A percentile compares a stretch with the other conserved stretches of the same genome.
phyloP scores from a whole-genome alignment of 2,113 vertebrate genomes.

The Anser cygnoides region DNA sequence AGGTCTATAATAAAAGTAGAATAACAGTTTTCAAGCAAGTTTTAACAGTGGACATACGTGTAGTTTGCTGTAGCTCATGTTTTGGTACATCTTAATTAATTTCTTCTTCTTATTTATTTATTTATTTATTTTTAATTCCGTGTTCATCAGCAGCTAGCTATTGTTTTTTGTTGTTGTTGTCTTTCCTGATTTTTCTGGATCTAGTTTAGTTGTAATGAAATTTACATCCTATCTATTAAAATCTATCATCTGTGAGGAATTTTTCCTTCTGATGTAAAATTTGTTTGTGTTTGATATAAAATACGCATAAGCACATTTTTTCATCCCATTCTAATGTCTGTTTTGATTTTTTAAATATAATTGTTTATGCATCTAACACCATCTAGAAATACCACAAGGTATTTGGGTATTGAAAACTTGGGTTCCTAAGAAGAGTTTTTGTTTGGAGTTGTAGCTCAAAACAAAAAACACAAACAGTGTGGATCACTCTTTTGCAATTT shows the following conservation, averaged over 20 bases:
- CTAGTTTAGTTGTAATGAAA: slow-evolving; percentile 40
- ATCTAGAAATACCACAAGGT: background rate
- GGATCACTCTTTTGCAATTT: background rate
- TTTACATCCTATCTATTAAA: background rate
- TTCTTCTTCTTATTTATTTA: background rate
- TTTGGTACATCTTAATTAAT: background rate
- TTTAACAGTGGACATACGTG: background rate
- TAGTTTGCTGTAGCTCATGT: background rate
- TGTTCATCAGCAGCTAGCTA: background rate
- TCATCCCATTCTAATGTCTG: slow-evolving; percentile 7
- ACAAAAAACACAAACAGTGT: background rate
- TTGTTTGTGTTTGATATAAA: slow-evolving; percentile 39
- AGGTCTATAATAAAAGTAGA: slow-evolving; percentile 23
- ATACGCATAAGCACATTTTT: slow-evolving; percentile 38
- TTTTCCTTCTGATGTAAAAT: slow-evolving; percentile 29
- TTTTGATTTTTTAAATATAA: slow-evolving; percentile 56
- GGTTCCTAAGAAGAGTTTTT: background rate
- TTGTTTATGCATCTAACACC: background rate
- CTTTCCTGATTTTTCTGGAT: background rate
- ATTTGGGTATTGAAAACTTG: slow-evolving; percentile 1
- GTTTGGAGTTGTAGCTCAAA: background rate
- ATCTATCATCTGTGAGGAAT: slow-evolving; percentile 43
- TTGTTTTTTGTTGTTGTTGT: background rate
- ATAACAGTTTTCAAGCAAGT: background rate
- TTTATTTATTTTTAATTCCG: background rate